phyloP scores from a whole-genome alignment of 2,888 invertebrate genomes.

The Metacarcinus magister region DNA sequence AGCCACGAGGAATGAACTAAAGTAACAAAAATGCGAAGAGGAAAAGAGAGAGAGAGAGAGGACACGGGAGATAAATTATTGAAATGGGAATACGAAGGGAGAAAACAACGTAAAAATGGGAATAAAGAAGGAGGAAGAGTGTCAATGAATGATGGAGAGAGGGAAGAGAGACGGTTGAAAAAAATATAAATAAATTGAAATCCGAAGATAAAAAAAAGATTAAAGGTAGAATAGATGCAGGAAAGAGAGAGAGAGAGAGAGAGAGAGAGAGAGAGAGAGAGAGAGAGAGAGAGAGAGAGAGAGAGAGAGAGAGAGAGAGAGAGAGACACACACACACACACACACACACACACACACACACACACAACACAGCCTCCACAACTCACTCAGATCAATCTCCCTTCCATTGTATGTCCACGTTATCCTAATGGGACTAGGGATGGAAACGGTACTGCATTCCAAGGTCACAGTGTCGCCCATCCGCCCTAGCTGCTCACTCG shows the following conservation, averaged over 20 bases:
- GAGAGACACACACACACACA: background rate
- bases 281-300: slow-evolving; percentile 27
- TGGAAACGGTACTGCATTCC: slow-evolving; percentile 81
- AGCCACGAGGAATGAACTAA: background rate
- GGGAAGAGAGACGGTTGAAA: background rate
- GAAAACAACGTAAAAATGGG: background rate
- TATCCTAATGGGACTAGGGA: slow-evolving; percentile 81
- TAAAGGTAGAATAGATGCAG: background rate
- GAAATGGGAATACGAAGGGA: background rate
- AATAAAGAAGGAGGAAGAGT: background rate
- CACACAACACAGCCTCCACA: background rate
- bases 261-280: slow-evolving; percentile 30
- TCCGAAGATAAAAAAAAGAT: background rate
- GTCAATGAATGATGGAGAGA: background rate
- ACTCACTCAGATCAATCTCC: slow-evolving; percentile 80
- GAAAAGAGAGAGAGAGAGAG: background rate
- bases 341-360: background rate
- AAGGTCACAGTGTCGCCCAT: slow-evolving; percentile 80
- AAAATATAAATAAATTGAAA: background rate
- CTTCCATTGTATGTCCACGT: slow-evolving; percentile 81
- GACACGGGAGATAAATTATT: background rate
- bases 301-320: slow-evolving; percentile 21
- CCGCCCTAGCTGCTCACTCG: slow-evolving; percentile 76
- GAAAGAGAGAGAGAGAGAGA: slow-evolving; percentile 14
- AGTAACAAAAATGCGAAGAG: background rate